phyloP scores from a whole-genome alignment of 2,113 vertebrate species.

The Redunca redunca region DNA sequence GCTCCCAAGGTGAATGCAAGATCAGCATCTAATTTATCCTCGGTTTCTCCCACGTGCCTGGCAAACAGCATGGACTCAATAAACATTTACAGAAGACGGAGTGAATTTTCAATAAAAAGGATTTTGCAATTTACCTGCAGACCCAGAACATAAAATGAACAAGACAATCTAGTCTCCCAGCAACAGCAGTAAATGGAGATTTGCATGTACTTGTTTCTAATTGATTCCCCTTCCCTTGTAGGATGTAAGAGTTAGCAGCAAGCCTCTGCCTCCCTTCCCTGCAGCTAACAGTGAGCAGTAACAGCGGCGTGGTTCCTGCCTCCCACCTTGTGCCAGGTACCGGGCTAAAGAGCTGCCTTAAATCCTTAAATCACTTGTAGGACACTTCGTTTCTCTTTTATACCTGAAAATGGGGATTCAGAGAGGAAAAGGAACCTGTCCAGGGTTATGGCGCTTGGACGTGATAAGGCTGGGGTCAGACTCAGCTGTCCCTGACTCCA shows the following conservation, averaged over 20 bases:
- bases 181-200: background rate
- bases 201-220: background rate
- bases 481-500: background rate
- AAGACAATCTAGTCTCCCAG: background rate
- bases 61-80: slow-evolving; percentile 5
- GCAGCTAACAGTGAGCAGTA: rapidly evolving
- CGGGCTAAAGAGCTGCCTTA: background rate
- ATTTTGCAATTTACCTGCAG: slow-evolving; percentile 36
- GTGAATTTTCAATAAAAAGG: slow-evolving; percentile 54
- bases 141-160: slow-evolving; percentile 32
- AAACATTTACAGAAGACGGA: slow-evolving; percentile 24
- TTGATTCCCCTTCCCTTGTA: background rate
- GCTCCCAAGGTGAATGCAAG: background rate
- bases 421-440: background rate
- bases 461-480: background rate
- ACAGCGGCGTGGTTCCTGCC: background rate
- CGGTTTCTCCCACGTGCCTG: background rate
- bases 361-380: background rate
- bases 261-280: background rate
- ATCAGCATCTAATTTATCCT: slow-evolving; percentile 4
- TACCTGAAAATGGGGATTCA: background rate
- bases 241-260: background rate
- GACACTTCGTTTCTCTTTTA: background rate
- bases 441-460: background rate
- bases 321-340: background rate